A percentile compares a stretch with the other conserved stretches of the same genome.
These are phyloP conservation scores for Tetrao urogallus DNA, from an alignment of 2,113 vertebrate genomes.

Conservation along the genomic window DNA sequence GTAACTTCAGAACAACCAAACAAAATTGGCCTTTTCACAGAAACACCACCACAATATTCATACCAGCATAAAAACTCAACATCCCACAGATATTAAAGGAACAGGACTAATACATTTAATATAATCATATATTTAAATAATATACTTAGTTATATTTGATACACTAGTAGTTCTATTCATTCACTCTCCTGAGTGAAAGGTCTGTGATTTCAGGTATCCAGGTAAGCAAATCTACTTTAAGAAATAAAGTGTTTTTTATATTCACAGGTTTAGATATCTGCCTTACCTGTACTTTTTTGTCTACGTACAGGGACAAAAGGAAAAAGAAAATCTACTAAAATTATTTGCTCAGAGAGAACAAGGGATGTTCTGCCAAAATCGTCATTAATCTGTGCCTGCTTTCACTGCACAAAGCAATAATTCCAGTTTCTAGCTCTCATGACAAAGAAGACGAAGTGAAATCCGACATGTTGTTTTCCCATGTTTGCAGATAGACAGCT, in stretches of 20 bases:
- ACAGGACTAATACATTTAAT: background rate
- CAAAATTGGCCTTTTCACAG: conserved; percentile 13
- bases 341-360: background rate
- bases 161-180: background rate
- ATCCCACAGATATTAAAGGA: background rate
- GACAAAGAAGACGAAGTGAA: conserved; percentile 10
- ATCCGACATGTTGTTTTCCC: background rate
- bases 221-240: background rate
- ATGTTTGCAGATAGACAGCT: background rate
- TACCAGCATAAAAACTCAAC: background rate
- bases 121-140: background rate
- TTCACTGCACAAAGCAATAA: rapidly evolving
- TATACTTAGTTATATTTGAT: background rate
- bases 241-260: background rate
- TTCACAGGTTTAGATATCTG: background rate
- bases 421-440: background rate
- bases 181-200: background rate
- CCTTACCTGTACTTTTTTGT: background rate
- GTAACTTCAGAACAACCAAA: conserved; percentile 47
- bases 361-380: background rate
- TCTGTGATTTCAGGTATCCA: background rate
- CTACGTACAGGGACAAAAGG: background rate
- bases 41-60: conserved; percentile 32
- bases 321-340: background rate
- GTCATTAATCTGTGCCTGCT: background rate